A percentile compares a stretch with the other conserved stretches of the same genome.
Evolutionary conservation across 2,888 invertebrate species (phyloP).

Genomic region (Oscheius sp.): DNA sequence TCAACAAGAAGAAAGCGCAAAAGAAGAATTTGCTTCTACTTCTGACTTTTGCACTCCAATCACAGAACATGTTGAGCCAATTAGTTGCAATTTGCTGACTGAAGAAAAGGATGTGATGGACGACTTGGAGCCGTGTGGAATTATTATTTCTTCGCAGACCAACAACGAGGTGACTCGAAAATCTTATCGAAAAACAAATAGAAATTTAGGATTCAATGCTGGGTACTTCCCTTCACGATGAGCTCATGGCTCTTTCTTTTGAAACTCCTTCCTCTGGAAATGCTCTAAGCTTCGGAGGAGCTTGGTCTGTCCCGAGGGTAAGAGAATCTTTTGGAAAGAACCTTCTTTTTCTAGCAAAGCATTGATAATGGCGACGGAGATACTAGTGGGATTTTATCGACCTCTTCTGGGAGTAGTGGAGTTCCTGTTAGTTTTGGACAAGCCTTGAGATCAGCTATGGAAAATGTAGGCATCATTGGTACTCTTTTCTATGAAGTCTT

Average conservation of each 20-base stretch:
- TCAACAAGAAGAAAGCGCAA: not conserved
- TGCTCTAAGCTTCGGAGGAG: slow-evolving; percentile 1
- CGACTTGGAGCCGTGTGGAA: not conserved
- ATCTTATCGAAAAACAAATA: slow-evolving; percentile 13
- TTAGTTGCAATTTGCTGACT: too few species aligned
- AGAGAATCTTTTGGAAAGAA: not conserved
- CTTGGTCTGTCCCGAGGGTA: slow-evolving; percentile 14
- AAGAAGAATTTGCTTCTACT: not conserved
- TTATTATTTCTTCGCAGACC: not conserved
- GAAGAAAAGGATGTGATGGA: not conserved
- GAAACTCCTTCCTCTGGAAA: slow-evolving; percentile 7
- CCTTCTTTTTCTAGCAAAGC: not conserved
- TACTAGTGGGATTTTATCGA: slow-evolving; percentile 34
- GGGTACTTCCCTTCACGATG: slow-evolving; percentile 60
- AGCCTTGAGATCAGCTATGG: slow-evolving; percentile 49
- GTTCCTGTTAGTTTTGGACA: slow-evolving; percentile 50
- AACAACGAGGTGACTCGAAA: not conserved
- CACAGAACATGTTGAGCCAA: too few species aligned
- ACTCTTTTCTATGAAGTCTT: not conserved
- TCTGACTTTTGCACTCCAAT: not conserved
- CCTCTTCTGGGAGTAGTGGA: slow-evolving; percentile 37
- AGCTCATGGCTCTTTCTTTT: slow-evolving; percentile 43
- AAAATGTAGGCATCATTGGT: slow-evolving; percentile 21
- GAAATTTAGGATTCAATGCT: slow-evolving; percentile 29
- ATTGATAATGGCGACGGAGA: slow-evolving; percentile 17